phyloP scores from a whole-genome alignment of 2,888 invertebrate genomes.

The Hecatera dysodea region DNA sequence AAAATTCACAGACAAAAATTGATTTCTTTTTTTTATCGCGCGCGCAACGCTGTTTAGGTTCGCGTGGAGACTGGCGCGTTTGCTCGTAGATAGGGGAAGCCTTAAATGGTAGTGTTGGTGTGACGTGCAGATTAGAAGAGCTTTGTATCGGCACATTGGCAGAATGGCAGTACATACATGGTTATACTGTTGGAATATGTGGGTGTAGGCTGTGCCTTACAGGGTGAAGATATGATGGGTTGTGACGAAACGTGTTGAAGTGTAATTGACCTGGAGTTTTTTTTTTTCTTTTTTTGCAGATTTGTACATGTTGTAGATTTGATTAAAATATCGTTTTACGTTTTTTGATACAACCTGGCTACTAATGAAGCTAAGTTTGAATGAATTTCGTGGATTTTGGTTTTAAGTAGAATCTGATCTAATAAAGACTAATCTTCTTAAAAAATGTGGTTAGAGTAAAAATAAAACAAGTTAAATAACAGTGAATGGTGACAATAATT shows the following conservation, averaged over 20 bases:
- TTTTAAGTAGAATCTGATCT: too few species aligned
- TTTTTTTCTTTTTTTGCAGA: too few species aligned
- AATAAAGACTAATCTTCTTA: too few species aligned
- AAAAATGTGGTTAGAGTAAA: too few species aligned
- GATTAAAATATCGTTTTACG: too few species aligned
- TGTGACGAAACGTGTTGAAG: constrained; percentile 17
- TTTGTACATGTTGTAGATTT: too few species aligned
- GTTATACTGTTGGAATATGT: constrained; percentile 43
- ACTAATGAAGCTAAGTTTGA: too few species aligned
- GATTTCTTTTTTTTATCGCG: constrained; percentile 67
- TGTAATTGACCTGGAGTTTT: constrained; percentile 15
- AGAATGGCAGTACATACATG: constrained; percentile 50
- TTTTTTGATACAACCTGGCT: too few species aligned
- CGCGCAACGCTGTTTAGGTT: constrained; percentile 74
- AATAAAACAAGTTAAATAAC: too few species aligned
- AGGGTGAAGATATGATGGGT: constrained; percentile 10
- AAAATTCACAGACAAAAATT: constrained; percentile 49
- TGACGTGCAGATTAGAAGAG: constrained; percentile 68
- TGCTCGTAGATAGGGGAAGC: constrained; percentile 71
- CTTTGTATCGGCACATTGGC: constrained; percentile 31
- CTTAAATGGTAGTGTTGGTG: constrained; percentile 73
- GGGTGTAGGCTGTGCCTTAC: constrained; percentile 50
- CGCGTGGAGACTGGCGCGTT: constrained; percentile 79
- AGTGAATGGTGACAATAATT: too few species aligned
- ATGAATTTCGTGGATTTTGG: too few species aligned